Evolutionary conservation across 2,888 invertebrate species (phyloP), one percentile per base, ranked within the genome.

Genomic region (Rhingia rostrata): DNA sequence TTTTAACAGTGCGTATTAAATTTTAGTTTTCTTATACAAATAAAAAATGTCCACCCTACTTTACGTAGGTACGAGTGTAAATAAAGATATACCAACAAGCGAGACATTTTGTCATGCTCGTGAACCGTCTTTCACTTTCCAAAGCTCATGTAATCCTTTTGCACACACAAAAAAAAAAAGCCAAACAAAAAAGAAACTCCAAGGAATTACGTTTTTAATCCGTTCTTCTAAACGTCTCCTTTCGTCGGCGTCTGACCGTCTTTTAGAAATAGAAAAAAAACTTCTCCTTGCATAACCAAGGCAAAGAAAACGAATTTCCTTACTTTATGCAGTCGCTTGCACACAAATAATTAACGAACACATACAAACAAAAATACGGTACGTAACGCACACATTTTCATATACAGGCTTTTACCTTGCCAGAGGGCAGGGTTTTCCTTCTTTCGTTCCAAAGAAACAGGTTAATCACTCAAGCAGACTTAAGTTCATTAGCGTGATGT

Each of bases 401-500:
- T 70, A 49, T 22, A 22, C 2, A 22, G 41, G 7, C 47, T 10
- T 33, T 35, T 51, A 63, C 70, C 61, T 64, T 72, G 63, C 58
- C 14, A 6, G 56, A 56, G 70, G 63, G 35, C 61, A 69, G 69
- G 54, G 54, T 60, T 45, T 51, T 43, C 49, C 35, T 41, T 41
- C 41, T 39, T 56, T 78, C 4, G n/a, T 32, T 43, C 32, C 49
- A 51, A 53, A 73, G 14, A 56, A 60, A 33, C 67, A 41, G 39
- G 53, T 74, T 53, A 60, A 66, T 80, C 60, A 61, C 60, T 80
- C 73, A 80, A 67, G 54, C 80, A 56, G 53, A 49, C 47, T 35
- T 74, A 61, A 67, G 73, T 80, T 73, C 73, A 73, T 80, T 80
- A 80, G 79, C 41, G 64, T 54, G 39, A 32, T 67, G 72, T 2